phyloP scores from a whole-genome alignment of 2,888 invertebrate genomes.

The Hartigia nigra region DNA sequence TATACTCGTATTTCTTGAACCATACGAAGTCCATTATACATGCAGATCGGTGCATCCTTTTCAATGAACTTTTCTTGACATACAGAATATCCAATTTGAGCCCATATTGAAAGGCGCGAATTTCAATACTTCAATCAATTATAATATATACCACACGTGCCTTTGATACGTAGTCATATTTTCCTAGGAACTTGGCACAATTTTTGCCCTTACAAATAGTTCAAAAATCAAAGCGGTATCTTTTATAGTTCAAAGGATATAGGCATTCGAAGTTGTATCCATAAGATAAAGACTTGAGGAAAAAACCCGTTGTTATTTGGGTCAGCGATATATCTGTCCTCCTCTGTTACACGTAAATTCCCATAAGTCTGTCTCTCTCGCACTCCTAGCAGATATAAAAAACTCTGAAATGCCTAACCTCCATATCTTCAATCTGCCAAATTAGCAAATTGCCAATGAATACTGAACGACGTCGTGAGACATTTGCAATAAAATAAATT shows the following conservation, averaged over 20 bases:
- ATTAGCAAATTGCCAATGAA: not conserved
- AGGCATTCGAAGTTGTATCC: not conserved
- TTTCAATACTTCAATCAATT: not conserved
- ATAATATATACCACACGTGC: not conserved
- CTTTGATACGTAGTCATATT: not conserved
- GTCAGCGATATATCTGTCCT: not conserved
- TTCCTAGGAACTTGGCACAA: not conserved
- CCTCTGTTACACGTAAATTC: no score
- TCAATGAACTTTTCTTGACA: not conserved
- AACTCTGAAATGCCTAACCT: not conserved
- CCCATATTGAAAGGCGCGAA: not conserved
- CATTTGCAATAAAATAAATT: not conserved
- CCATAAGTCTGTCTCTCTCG: not conserved
- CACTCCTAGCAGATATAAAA: not conserved
- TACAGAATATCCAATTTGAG: not conserved
- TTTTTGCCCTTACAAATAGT: not conserved
- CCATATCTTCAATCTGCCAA: not conserved
- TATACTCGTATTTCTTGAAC: not conserved
- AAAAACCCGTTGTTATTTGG: not conserved
- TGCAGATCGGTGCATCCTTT: constrained; percentile 44
- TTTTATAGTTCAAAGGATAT: not conserved
- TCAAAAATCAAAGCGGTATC: not conserved
- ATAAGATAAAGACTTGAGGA: not conserved
- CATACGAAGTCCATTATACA: constrained; percentile 19
- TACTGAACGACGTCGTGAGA: not conserved